Evolutionary conservation across 2,113 vertebrate species (phyloP), one percentile per base, ranked within the genome.

Genomic region (Hyla sarda): DNA sequence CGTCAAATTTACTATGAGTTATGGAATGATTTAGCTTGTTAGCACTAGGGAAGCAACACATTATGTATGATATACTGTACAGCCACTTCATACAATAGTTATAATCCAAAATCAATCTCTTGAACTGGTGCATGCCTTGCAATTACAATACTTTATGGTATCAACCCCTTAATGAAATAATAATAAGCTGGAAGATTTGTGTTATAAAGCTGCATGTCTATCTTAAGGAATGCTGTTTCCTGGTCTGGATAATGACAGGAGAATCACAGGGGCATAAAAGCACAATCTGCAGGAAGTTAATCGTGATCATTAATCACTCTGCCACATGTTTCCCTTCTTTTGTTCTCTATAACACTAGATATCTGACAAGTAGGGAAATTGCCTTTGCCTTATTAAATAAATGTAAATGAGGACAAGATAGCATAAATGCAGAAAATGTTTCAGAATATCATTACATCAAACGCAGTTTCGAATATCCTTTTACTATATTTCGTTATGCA

Each of bases 271-370:
- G 90, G 90, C 93, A 92, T 93, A 91, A 95, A 96, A 93, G 88
- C 91, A 93, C 92, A 95, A 92, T 93, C 92, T 93, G 92, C 88
- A 92, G 92, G 90, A 82, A 94, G 90, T 91, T 96, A 94, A 97
- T 96, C 93, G 92, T 90, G 92, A 93, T 90, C 94, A 95, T 96
- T 96, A 94, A 96, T 97, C 95, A 95, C 74, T 84, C 28, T 50
- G 89, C 82, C 81, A 90, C 82, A 52, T 90, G 90, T 76, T 73
- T 89, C 72, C 48, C 16, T 77, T 90, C 19, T 82, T 88, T 84
- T 19, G 60, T 83, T 32, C 87, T 88, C 85, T 56, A 50, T 9
- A 83, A 82, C 28, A 88, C 47, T 58, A 69, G 75, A 88, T 14
- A 17, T 82, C 6, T 89, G 89, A 90, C 54, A 90, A 69, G 50